A percentile compares a stretch with the other conserved stretches of the same genome.
phyloP scores from a whole-genome alignment of 2,888 invertebrate species.

The Cantharis nigra region DNA sequence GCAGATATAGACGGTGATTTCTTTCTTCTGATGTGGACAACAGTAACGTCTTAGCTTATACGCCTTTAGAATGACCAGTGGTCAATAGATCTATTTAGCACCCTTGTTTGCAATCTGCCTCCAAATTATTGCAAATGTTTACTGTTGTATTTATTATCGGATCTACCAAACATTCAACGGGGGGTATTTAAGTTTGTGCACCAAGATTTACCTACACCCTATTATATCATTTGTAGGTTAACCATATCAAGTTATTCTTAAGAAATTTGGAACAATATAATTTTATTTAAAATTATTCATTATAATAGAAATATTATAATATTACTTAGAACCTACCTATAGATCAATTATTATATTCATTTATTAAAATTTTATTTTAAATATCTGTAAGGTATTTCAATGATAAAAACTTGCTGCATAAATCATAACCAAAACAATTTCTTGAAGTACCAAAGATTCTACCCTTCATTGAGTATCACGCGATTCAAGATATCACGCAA shows the following conservation, averaged over 20 bases:
- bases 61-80: conserved; percentile 45
- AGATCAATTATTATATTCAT: no score
- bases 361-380: no score
- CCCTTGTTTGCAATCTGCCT: conserved; percentile 55
- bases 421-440: neutral
- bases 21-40: conserved; percentile 18
- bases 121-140: conserved; percentile 52
- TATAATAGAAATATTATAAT: no score
- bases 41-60: conserved; percentile 17
- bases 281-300: neutral
- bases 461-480: neutral
- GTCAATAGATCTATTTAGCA: conserved; percentile 53
- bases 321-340: no score
- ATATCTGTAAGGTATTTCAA: no score
- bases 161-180: neutral
- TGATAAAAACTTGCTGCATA: neutral
- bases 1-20: neutral
- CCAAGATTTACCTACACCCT: neutral
- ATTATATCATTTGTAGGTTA: neutral
- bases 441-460: neutral
- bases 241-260: neutral
- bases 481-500: neutral
- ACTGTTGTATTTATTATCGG: conserved; percentile 34
- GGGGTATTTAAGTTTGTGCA: neutral
- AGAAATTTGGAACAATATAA: neutral